Evolutionary conservation across 1,140 invertebrate species (phyloP).

Genomic region (Temnothorax curvispinosus): DNA sequence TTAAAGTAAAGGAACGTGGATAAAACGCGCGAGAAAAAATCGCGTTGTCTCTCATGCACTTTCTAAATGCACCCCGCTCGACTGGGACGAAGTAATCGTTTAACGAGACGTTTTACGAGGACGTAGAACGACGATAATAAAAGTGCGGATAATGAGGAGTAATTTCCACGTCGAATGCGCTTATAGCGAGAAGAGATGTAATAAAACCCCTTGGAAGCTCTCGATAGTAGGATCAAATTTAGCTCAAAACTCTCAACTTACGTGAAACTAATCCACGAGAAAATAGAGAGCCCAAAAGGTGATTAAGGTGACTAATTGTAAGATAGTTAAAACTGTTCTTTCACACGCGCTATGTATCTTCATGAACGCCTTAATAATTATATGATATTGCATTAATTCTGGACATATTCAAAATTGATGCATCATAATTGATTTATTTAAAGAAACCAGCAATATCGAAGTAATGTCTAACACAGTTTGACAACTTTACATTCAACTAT

Average conservation of each 20-base stretch:
- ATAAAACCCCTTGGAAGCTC: slow-evolving; percentile 11
- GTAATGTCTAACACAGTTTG: neutral
- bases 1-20: neutral
- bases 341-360: neutral
- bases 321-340: neutral
- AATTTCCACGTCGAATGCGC: slow-evolving; percentile 21
- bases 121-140: slow-evolving; percentile 23
- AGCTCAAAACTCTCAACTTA: slow-evolving; percentile 7
- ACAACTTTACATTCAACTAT: neutral
- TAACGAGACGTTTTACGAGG: slow-evolving; percentile 2
- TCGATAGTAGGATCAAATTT: slow-evolving; percentile 20
- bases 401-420: neutral
- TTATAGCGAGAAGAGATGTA: slow-evolving; percentile 14
- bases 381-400: neutral
- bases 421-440: neutral
- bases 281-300: neutral
- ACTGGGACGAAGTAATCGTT: slow-evolving; percentile 7
- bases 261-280: neutral
- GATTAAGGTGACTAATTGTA: neutral
- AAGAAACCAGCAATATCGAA: neutral
- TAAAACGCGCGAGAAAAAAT: neutral
- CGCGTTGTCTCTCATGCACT: neutral
- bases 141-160: slow-evolving; percentile 34
- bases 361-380: neutral
- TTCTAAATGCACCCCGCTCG: neutral